Conservation (phyloP, 2,113 vertebrate species). For the Rhynchomys soricoides region DNA sequence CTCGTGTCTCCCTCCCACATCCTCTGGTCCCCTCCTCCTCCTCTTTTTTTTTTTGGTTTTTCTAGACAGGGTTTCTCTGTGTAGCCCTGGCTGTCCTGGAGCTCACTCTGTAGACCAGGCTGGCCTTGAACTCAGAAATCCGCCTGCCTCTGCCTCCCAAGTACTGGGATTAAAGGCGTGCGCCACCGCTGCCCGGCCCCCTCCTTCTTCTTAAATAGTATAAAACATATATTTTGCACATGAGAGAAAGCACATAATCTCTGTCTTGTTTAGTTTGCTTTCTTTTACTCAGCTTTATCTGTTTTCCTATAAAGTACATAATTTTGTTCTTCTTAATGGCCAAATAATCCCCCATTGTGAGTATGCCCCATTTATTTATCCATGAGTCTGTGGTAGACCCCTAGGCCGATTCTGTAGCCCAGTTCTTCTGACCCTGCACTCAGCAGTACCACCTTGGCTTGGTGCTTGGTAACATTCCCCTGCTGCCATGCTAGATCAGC, state of each 20-base stretch:
- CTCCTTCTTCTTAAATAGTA: not conserved
- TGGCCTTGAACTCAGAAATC: too few species aligned
- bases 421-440: not conserved
- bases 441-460: accelerated
- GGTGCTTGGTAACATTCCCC: not conserved
- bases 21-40: not conserved
- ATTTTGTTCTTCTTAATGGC: not conserved
- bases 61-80: too few species aligned
- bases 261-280: not conserved
- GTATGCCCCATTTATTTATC: not conserved
- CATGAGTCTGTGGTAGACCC: not conserved
- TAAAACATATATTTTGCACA: not conserved
- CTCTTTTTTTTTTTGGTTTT: too few species aligned
- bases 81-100: too few species aligned
- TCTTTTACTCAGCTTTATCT: not conserved
- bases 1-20: too few species aligned
- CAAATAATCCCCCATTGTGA: not conserved
- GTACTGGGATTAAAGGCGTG: too few species aligned
- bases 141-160: too few species aligned
- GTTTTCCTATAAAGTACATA: not conserved
- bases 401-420: not conserved
- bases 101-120: too few species aligned
- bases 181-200: too few species aligned
- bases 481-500: too few species aligned
- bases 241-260: not conserved